Conservation (phyloP, 2,797 vertebrate species). For the Gouania willdenowi region DNA sequence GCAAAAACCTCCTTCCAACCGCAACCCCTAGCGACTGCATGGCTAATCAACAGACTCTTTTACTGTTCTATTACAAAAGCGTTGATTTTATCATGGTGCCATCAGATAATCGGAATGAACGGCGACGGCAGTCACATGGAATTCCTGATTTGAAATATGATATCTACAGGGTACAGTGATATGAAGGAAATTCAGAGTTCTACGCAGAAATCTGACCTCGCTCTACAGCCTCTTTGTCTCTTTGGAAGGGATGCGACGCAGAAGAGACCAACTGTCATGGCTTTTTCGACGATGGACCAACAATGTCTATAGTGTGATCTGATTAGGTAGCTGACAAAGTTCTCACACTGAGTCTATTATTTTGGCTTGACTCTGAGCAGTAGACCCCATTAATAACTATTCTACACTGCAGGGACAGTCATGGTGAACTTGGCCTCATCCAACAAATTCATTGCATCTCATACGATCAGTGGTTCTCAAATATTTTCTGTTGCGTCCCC, state of each 20-base stretch:
- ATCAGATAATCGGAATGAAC: constrained; percentile 55
- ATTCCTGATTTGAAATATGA: constrained; percentile 54
- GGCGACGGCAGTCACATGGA: constrained; percentile 59
- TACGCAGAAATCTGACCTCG: constrained; percentile 56
- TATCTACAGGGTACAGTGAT: constrained; percentile 57
- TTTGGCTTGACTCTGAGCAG: constrained; percentile 6
- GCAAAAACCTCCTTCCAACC: constrained; percentile 51
- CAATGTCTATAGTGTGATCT: constrained; percentile 49
- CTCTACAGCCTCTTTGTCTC: constrained; percentile 60
- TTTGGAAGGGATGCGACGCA: constrained; percentile 37
- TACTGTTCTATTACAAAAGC: constrained; percentile 64
- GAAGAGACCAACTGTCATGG: constrained; percentile 41
- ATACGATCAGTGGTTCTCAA: no score
- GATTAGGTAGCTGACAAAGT: constrained; percentile 34
- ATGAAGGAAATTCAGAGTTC: constrained; percentile 56
- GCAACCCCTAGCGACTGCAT: constrained; percentile 23
- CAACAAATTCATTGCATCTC: no score
- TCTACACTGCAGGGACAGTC: constrained; percentile 20
- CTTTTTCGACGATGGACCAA: constrained; percentile 55
- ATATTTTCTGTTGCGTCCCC: no score
- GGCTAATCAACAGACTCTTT: constrained; percentile 60
- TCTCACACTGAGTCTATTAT: constrained; percentile 25
- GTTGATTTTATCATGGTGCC: constrained; percentile 64
- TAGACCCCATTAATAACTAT: constrained; percentile 28
- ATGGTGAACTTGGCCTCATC: constrained; percentile 25